Evolutionary conservation across 2,113 vertebrate species (phyloP), one percentile per base, ranked within the genome.

Genomic region (Glaucomys volans): DNA sequence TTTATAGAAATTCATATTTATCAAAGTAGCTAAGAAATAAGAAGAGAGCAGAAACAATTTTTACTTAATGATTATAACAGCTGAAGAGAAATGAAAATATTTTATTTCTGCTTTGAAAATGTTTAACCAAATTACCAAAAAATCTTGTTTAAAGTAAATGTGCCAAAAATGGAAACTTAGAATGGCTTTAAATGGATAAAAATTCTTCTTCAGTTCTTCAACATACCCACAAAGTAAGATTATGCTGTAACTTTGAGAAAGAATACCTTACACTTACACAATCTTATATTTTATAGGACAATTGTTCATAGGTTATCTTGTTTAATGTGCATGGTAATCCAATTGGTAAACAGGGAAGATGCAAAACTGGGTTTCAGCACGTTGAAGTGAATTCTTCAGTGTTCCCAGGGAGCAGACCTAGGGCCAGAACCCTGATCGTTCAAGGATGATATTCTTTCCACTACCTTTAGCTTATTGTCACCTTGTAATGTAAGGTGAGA

Each of bases 81-180:
- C 26, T n/a, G 32, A 69, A 52, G n/a, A 92, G 54, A 94, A 91
- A 89, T 50, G 11, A 87, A 97, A 96, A 54, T 8, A 69, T 93
- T 89, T 72, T 69, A 57, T 40, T 86, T 52, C 32, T 75, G 4
- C 59, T 66, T 93, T 96, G 37, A 62, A 96, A 91, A 14, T 71
- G 40, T 88, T 59, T 82, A 91, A 71, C 18, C 12, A 93, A 80
- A 93, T 92, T 57, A 79, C 62, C 32, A 87, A 81, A 5, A 37
- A 59, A 72, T 84, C 75, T 84, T 57, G 1, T 75, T 86, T 54
- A 91, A 96, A 87, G 71, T 11, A 52, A 47, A 67, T 77, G 2
- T 40, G 7, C n/a, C 44, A 71, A 77, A 92, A 81, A 9, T 80
- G n/a, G 32, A 90, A 86, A 47, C 47, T 71, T 81, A n/a, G 14